These are phyloP conservation scores for Anguilla japonica DNA, from an alignment of 2,113 vertebrate species.

Conservation along the genomic window DNA sequence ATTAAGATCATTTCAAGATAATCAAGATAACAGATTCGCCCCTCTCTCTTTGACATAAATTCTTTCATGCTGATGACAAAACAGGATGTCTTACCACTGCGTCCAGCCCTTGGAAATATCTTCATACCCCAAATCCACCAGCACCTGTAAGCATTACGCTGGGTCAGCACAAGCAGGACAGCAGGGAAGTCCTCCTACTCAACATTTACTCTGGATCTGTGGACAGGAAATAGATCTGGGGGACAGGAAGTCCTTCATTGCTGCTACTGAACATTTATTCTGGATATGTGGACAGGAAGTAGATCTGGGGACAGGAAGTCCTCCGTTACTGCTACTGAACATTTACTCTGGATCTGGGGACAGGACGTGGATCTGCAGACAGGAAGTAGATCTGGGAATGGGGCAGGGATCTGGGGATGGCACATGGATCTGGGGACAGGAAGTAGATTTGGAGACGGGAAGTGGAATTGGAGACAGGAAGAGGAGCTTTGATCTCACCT, in stretches of 20 bases:
- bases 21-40: too few species aligned
- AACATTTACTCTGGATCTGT: neutral
- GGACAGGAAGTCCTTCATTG: neutral
- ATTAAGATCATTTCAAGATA: too few species aligned
- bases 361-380: too few species aligned
- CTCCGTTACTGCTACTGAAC: too few species aligned
- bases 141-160: constrained; percentile 64
- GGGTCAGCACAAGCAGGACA: neutral
- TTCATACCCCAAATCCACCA: constrained; percentile 82
- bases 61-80: neutral
- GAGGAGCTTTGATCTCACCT: constrained; percentile 63
- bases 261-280: too few species aligned
- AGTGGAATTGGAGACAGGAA: neutral
- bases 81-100: constrained; percentile 77
- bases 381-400: too few species aligned
- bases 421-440: too few species aligned
- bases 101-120: constrained; percentile 87
- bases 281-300: too few species aligned
- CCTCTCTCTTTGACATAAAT: too few species aligned
- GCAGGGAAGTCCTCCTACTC: neutral
- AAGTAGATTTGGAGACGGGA: neutral
- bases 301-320: too few species aligned
- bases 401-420: too few species aligned
- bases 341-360: too few species aligned
- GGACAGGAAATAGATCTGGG: neutral